phyloP scores from a whole-genome alignment of 2,797 vertebrate species.

The Rhinoraja longicauda region DNA sequence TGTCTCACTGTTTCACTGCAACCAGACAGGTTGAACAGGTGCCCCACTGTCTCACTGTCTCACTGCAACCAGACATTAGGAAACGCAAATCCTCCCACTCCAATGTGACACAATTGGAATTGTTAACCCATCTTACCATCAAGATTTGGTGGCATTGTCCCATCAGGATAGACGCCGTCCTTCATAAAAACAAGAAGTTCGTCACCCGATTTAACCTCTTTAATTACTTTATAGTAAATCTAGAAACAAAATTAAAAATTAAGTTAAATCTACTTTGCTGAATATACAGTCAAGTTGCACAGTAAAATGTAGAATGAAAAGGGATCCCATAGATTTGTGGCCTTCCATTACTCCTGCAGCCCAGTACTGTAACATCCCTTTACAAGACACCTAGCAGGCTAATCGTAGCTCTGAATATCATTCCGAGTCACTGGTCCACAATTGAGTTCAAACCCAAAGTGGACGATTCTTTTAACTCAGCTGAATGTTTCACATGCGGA shows the following conservation, averaged over 20 bases:
- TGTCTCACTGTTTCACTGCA: too few relatives aligned
- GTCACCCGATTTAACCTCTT: conserved; percentile 89
- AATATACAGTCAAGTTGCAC: not conserved
- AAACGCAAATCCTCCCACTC: not conserved
- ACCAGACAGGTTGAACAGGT: not conserved
- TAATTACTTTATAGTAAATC: conserved; percentile 95
- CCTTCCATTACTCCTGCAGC: not conserved
- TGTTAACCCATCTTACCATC: conserved; percentile 77
- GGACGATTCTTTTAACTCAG: not conserved
- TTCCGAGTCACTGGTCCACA: not conserved
- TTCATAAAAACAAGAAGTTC: conserved; percentile 92
- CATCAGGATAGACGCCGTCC: conserved; percentile 82
- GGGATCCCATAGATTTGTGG: not conserved
- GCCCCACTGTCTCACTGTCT: not conserved
- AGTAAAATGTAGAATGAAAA: not conserved
- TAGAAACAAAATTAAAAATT: conserved; percentile 46
- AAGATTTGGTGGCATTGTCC: conserved; percentile 82
- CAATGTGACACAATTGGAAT: not conserved
- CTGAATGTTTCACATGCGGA: not conserved
- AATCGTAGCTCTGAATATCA: not conserved
- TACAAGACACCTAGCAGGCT: not conserved
- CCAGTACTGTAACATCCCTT: not conserved
- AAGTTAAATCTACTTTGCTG: not conserved
- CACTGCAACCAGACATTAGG: not conserved
- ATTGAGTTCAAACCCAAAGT: not conserved